phyloP scores from a whole-genome alignment of 2,888 invertebrate genomes.

The Chloroclysta siterata region DNA sequence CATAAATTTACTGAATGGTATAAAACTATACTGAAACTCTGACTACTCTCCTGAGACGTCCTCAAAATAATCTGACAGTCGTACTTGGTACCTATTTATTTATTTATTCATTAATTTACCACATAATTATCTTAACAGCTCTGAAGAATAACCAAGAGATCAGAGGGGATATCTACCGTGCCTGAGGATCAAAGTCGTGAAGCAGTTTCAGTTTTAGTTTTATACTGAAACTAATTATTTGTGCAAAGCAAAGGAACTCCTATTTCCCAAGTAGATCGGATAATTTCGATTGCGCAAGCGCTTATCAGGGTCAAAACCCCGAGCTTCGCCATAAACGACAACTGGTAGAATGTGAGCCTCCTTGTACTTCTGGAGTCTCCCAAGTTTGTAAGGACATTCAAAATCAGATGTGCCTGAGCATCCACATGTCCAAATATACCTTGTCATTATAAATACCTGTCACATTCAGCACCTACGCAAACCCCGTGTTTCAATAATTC shows the following conservation, averaged over 20 bases:
- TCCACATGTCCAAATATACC: not conserved
- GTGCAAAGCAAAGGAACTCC: not conserved
- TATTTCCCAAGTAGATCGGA: slow-evolving; percentile 17
- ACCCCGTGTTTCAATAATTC: not conserved
- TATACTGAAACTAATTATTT: not conserved
- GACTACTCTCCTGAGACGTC: too few species aligned
- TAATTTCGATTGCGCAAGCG: slow-evolving; percentile 39
- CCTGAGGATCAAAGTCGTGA: too few species aligned
- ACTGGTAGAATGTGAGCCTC: slow-evolving; percentile 63
- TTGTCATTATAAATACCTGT: not conserved
- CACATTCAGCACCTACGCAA: too few species aligned
- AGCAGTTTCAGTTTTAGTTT: too few species aligned
- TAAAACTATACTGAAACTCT: too few species aligned
- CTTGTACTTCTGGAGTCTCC: slow-evolving; percentile 27
- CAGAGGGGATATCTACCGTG: too few species aligned
- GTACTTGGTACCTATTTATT: too few species aligned
- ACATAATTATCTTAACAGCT: too few species aligned
- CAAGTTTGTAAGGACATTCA: slow-evolving; percentile 30
- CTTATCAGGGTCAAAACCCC: slow-evolving; percentile 49
- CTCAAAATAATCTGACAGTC: too few species aligned
- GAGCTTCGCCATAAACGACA: slow-evolving; percentile 62
- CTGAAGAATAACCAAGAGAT: too few species aligned
- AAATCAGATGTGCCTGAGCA: slow-evolving; percentile 15
- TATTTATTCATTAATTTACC: too few species aligned
- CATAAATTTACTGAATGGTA: too few species aligned